These are phyloP conservation scores for Lophotis ruficrista DNA, from an alignment of 2,113 vertebrate genomes.

Conservation along the genomic window DNA sequence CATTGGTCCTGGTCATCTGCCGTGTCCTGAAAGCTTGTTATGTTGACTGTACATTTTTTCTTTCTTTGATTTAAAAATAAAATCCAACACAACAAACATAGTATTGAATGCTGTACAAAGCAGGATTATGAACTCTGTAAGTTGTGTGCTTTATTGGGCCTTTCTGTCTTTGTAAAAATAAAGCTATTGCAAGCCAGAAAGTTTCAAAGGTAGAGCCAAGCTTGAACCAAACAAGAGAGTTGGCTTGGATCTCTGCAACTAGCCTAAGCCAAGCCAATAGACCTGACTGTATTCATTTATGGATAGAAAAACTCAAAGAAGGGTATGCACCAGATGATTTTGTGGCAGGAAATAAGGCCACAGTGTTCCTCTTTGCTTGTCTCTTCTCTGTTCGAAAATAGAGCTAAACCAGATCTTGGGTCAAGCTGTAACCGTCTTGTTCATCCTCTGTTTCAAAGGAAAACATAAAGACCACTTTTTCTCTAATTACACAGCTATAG, in stretches of 20 bases:
- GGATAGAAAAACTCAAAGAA: slow-evolving; percentile 40
- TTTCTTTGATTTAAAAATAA: slow-evolving; percentile 55
- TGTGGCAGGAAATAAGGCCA: slow-evolving; percentile 21
- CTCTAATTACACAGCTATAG: not conserved
- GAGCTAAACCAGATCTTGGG: not conserved
- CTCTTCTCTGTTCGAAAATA: not conserved
- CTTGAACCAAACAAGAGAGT: slow-evolving; percentile 45
- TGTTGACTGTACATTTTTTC: not conserved
- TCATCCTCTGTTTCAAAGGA: not conserved
- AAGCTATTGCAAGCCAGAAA: slow-evolving; percentile 48
- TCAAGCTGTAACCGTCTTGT: not conserved
- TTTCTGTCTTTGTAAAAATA: slow-evolving; percentile 67
- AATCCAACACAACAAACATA: not conserved
- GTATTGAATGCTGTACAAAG: slow-evolving; percentile 36
- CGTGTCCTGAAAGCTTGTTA: not conserved
- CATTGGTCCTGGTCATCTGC: slow-evolving; percentile 21
- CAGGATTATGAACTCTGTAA: slow-evolving; percentile 27
- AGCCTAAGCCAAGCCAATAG: slow-evolving; percentile 42
- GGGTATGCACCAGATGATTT: not conserved
- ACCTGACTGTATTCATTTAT: slow-evolving; percentile 18
- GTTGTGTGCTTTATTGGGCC: not conserved
- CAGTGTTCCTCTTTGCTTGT: slow-evolving; percentile 18
- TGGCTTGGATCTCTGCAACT: not conserved
- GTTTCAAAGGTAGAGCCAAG: slow-evolving; percentile 54
- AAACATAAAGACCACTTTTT: not conserved